Conservation (phyloP, 2,113 vertebrate genomes). For the Sceloporus undulatus region DNA sequence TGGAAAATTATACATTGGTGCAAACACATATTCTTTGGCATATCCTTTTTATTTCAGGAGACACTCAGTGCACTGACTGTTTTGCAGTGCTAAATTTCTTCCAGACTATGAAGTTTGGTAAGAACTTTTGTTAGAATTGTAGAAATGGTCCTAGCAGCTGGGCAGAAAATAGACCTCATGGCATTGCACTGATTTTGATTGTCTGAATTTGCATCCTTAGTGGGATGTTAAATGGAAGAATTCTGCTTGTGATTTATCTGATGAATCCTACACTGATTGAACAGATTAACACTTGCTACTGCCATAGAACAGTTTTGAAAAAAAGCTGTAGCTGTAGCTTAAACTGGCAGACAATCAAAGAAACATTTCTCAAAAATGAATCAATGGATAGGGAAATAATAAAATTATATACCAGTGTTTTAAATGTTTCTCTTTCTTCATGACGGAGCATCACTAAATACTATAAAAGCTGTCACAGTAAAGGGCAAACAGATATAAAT, state of each 20-base stretch:
- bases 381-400: conserved; percentile 68
- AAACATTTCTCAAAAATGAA: conserved; percentile 64
- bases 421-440: conserved; percentile 57
- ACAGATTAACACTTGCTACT: conserved; percentile 60
- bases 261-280: conserved; percentile 60
- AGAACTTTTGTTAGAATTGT: conserved; percentile 3
- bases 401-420: conserved; percentile 75
- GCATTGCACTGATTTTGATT: conserved; percentile 26
- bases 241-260: conserved; percentile 48
- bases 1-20: no score
- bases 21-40: no score
- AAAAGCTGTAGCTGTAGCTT: conserved; percentile 52
- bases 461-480: conserved; percentile 68
- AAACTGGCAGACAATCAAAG: conserved; percentile 62
- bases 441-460: conserved; percentile 70
- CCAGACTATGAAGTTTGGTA: background rate
- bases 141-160: background rate
- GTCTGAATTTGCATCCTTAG: conserved; percentile 44
- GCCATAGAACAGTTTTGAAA: conserved; percentile 56
- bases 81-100: background rate
- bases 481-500: conserved; percentile 69
- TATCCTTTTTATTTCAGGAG: background rate
- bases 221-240: conserved; percentile 47
- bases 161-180: conserved; percentile 1
- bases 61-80: background rate